Evolutionary conservation across 2,113 vertebrate species (phyloP).

Genomic region (Nibea albiflora): DNA sequence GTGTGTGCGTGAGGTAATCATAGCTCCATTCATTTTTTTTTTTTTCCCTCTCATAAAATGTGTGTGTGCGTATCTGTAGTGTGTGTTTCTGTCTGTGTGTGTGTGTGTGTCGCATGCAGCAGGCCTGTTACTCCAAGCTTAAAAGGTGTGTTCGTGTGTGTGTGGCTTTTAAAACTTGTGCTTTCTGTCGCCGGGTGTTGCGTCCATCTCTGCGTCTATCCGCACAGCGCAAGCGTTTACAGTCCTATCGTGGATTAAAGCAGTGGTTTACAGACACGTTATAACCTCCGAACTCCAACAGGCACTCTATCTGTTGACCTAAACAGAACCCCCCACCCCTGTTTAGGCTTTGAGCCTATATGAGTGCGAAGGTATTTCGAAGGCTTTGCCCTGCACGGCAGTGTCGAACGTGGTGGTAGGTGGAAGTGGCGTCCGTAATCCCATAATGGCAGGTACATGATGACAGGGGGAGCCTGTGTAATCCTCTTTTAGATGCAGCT

Average conservation of each 20-base stretch:
- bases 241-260: slow-evolving; percentile 36
- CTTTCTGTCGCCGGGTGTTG: neutral
- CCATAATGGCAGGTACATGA: slow-evolving; percentile 79
- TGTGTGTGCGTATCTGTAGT: slow-evolving; percentile 3
- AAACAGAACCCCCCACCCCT: neutral
- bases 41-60: neutral
- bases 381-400: slow-evolving; percentile 50
- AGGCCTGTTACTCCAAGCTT: neutral
- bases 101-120: neutral
- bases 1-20: slow-evolving; percentile 23
- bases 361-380: slow-evolving; percentile 45
- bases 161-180: neutral
- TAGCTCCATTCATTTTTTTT: slow-evolving; percentile 56
- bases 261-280: slow-evolving; percentile 20
- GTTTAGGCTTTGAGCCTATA: slow-evolving; percentile 11
- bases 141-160: neutral
- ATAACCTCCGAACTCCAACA: slow-evolving; percentile 28
- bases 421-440: slow-evolving; percentile 75
- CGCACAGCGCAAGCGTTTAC: neutral
- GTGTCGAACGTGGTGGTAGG: slow-evolving; percentile 63
- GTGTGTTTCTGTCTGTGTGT: slow-evolving; percentile 17
- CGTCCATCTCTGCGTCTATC: neutral
- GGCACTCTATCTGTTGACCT: slow-evolving; percentile 33
- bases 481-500: slow-evolving; percentile 80
- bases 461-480: slow-evolving; percentile 75